Conservation (phyloP, 2,113 vertebrate genomes). For the Rafetus swinhoei region DNA sequence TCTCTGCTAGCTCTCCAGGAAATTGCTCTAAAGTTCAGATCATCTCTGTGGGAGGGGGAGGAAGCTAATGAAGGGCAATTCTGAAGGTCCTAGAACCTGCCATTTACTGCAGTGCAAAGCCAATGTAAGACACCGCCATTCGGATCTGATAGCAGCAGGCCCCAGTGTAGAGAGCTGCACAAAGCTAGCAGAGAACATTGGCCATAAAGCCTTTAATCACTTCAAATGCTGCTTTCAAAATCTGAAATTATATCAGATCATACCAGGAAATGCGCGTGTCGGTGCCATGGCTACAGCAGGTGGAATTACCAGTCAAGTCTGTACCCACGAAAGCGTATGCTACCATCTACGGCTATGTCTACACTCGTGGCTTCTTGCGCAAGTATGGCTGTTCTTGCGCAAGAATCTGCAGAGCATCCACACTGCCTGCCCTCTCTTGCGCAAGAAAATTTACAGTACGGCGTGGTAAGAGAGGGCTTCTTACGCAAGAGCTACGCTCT, state of each 20-base stretch:
- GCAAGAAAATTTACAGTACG: too few species aligned
- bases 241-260: not conserved
- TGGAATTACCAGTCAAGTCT: not conserved
- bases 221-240: not conserved
- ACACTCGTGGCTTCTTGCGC: too few species aligned
- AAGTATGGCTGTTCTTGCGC: too few species aligned
- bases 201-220: not conserved
- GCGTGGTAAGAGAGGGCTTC: too few species aligned
- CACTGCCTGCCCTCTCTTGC: too few species aligned
- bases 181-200: not conserved
- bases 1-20: rapidly evolving
- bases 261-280: not conserved
- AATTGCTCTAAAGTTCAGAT: not conserved
- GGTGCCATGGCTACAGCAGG: not conserved
- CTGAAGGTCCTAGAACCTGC: not conserved
- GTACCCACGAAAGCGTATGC: not conserved
- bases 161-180: not conserved
- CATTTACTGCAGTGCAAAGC: not conserved
- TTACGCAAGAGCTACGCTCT: too few species aligned
- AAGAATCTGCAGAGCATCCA: too few species aligned
- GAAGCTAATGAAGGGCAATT: not conserved
- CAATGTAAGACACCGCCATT: not conserved
- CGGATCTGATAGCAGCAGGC: not conserved
- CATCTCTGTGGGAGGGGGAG: not conserved
- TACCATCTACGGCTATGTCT: too few species aligned